Conservation (phyloP, 2,888 invertebrate species). For the Mayetiola destructor region DNA sequence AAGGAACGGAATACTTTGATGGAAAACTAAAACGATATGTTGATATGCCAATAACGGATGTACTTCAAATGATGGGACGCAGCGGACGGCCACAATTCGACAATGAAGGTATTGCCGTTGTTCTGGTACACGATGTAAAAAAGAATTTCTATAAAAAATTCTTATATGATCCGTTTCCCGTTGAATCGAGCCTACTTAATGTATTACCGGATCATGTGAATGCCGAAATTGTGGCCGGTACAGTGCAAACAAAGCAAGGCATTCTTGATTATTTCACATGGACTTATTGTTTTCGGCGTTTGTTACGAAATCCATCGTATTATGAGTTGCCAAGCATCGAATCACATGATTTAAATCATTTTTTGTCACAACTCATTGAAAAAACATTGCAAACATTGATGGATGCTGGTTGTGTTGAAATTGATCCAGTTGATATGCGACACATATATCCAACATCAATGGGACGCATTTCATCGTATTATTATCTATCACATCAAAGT, state of each 20-base stretch:
- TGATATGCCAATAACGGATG: constrained; percentile 99
- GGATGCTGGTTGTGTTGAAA: constrained; percentile 62
- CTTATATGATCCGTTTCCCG: constrained; percentile 97
- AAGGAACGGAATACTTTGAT: constrained; percentile 98
- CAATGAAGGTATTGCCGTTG: constrained; percentile 75
- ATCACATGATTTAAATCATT: constrained; percentile 52
- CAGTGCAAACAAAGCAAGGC: constrained; percentile 81
- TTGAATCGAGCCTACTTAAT: constrained; percentile 83
- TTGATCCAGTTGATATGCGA: constrained; percentile 48
- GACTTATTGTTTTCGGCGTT: constrained; percentile 92
- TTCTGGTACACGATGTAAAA: constrained; percentile 87
- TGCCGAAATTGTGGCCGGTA: constrained; percentile 92
- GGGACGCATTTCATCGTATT: constrained; percentile 90
- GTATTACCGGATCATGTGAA: constrained; percentile 94
- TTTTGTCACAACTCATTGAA: constrained; percentile 69
- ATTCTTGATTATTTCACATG: constrained; percentile 94
- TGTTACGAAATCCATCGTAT: constrained; percentile 84
- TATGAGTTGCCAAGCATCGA: constrained; percentile 66
- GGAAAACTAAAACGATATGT: constrained; percentile 93
- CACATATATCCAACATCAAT: constrained; percentile 48
- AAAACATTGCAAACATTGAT: constrained; percentile 56
- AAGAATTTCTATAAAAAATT: constrained; percentile 99
- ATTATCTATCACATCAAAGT: constrained; percentile 87
- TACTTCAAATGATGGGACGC: constrained; percentile 98
- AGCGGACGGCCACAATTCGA: constrained; percentile 97